Base-by-base conservation (phyloP, 2,113 vertebrate species). In the Zosterops hypoxanthus region DNA sequence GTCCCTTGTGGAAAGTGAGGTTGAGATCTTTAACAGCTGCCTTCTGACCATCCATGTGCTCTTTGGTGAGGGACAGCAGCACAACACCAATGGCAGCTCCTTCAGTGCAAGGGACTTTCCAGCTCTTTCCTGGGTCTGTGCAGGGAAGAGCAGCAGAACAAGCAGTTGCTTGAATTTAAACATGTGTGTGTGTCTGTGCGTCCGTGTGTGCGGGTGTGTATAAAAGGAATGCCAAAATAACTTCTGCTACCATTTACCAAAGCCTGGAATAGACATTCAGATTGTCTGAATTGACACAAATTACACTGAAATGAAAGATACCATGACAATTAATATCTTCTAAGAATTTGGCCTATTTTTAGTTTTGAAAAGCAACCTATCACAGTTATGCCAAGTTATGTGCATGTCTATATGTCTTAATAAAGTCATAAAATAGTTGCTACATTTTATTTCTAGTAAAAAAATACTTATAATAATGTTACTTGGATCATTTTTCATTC, bases 21-120 rank as follows among this genome's bases (percentile, higher is more conserved):
- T 64, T 98, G 84, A 98, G 97, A 64, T 98, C 95, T 76, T 88
- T 94, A 41, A 98, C 50, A 14, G 93, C 97, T 1, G 50, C 87
- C 44, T 93, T 93, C 61, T 92, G 90, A 73, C 81, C 76, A 8
- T 39, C 72, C 28, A 36, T 0, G 0, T 97, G 96, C 24, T 97
- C 90, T 82, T 98, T 98, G 75, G 97, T 98, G 86, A 98, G 97
- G 11, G 98, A 98, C 20, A 97, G 53, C 53, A 98, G 53, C 24
- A 78, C 0, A 0, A 97, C 97, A 7, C 97, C 97, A 6, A 44
- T 36, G 5, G 59, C 2, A 5, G 18, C 17, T 84, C 34, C 66
- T 28, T 94, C 92, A 5, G 63, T 44, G 44, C 57, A 65, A 49
- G 41, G 26, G 6, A 19, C 56, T 36, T 90, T 84, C 57, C 33